These are phyloP conservation scores for Myiothlypis coronata DNA, from an alignment of 2,797 vertebrate species.

Conservation along the genomic window DNA sequence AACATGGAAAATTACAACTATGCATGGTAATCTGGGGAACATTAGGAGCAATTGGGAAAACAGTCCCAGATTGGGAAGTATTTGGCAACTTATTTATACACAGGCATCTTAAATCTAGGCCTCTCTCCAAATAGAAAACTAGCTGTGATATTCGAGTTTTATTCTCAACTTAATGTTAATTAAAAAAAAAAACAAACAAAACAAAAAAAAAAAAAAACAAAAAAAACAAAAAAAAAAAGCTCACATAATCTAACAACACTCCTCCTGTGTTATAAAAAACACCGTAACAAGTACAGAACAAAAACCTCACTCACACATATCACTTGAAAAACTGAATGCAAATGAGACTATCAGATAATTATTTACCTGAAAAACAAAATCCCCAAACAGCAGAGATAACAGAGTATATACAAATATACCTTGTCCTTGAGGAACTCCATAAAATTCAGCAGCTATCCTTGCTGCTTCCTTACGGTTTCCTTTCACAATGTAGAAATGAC, in stretches of 20 bases:
- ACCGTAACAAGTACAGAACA: not conserved
- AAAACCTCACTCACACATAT: not conserved
- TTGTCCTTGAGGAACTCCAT: slow-evolving; percentile 87
- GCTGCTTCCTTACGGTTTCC: slow-evolving; percentile 95
- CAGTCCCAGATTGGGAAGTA: not conserved
- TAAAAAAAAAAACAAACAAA: not conserved
- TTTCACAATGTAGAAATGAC: slow-evolving; percentile 94
- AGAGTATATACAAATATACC: slow-evolving; percentile 75
- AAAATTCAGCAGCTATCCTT: slow-evolving; percentile 94
- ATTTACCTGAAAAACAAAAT: not conserved
- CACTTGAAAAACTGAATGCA: not conserved
- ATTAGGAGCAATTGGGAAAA: not conserved
- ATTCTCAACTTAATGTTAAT: not conserved
- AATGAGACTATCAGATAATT: not conserved
- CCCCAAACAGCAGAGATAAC: not conserved
- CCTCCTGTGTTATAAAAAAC: not conserved
- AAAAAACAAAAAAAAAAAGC: too few species aligned
- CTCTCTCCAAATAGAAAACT: not conserved
- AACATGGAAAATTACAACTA: not conserved
- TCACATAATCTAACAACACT: not conserved
- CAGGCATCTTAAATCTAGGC: not conserved
- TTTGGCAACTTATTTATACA: not conserved
- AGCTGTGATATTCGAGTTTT: not conserved
- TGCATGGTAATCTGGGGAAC: not conserved
- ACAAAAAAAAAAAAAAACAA: not conserved